Percentiles rank a stretch among this genome's conserved stretches.
Conservation (phyloP, 2,113 vertebrate species). For the Solenodon paradoxus region DNA sequence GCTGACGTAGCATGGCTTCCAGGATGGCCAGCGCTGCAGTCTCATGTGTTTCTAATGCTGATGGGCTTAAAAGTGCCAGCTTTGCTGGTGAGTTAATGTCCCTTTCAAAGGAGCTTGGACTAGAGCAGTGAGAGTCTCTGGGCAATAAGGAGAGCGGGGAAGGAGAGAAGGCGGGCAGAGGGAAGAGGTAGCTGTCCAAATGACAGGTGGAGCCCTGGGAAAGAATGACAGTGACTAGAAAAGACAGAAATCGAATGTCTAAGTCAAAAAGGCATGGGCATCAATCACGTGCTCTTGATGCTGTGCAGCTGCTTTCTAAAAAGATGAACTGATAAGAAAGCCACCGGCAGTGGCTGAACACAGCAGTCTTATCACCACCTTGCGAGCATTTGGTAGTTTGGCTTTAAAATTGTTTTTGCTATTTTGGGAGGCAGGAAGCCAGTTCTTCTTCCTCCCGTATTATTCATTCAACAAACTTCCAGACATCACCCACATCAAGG, state of each 20-base stretch:
- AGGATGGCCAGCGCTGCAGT: neutral
- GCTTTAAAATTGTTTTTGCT: neutral
- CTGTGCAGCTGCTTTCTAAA: neutral
- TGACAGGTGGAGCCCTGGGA: neutral
- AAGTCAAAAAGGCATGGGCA: neutral
- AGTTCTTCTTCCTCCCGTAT: neutral
- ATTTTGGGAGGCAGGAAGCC: neutral
- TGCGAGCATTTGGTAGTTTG: neutral
- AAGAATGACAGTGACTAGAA: neutral
- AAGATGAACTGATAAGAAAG: neutral
- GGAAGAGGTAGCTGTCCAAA: neutral
- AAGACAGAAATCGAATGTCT: neutral
- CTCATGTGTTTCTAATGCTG: neutral
- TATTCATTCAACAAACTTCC: neutral
- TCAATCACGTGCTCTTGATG: neutral
- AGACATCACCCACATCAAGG: neutral
- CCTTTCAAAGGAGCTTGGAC: constrained; percentile 24
- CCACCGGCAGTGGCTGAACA: neutral
- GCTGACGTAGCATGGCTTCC: accelerated
- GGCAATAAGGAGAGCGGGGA: neutral
- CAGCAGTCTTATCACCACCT: neutral
- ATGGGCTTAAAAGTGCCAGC: neutral
- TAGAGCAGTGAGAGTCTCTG: neutral
- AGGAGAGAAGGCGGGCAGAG: neutral
- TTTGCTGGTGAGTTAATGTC: neutral